A percentile compares a stretch with the other conserved stretches of the same genome.
These are phyloP conservation scores for Andrena marginata DNA, from an alignment of 2,888 invertebrate species.

Conservation along the genomic window DNA sequence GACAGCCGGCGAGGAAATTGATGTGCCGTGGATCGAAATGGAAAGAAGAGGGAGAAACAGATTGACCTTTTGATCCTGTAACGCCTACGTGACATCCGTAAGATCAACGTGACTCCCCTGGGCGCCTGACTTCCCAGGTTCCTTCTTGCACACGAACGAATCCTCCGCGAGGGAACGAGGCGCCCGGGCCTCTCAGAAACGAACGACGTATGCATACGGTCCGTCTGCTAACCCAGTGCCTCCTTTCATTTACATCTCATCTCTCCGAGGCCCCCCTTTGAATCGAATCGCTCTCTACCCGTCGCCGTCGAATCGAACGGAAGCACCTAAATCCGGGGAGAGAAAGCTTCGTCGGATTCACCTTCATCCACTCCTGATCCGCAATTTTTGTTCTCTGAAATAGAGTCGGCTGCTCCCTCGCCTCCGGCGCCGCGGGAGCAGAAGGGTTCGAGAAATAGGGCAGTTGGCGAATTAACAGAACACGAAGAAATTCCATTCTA, in stretches of 20 bases:
- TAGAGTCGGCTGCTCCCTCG: not conserved
- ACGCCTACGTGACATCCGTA: conserved; percentile 65
- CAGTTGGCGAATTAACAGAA: not conserved
- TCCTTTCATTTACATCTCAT: conserved; percentile 34
- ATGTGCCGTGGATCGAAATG: conserved; percentile 34
- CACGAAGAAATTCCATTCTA: not conserved
- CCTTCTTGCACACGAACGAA: conserved; percentile 6
- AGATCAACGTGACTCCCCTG: conserved; percentile 64
- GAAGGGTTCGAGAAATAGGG: not conserved
- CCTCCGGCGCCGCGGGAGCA: not conserved
- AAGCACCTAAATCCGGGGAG: not conserved
- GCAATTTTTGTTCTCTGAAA: not conserved
- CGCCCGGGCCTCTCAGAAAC: not conserved
- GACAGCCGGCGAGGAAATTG: conserved; percentile 43
- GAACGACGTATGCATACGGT: conserved; percentile 1
- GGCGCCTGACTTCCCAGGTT: conserved; percentile 23
- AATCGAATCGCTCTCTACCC: conserved; percentile 14
- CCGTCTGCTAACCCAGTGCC: conserved; percentile 20
- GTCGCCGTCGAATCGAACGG: not conserved
- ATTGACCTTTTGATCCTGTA: conserved; percentile 68
- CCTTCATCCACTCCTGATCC: conserved; percentile 24
- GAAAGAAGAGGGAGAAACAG: conserved; percentile 48
- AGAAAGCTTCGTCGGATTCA: not conserved
- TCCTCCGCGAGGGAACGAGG: not conserved
- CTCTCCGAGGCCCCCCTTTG: not conserved